These are phyloP conservation scores for Galbula dea DNA, from an alignment of 2,113 vertebrate genomes.

Conservation along the genomic window DNA sequence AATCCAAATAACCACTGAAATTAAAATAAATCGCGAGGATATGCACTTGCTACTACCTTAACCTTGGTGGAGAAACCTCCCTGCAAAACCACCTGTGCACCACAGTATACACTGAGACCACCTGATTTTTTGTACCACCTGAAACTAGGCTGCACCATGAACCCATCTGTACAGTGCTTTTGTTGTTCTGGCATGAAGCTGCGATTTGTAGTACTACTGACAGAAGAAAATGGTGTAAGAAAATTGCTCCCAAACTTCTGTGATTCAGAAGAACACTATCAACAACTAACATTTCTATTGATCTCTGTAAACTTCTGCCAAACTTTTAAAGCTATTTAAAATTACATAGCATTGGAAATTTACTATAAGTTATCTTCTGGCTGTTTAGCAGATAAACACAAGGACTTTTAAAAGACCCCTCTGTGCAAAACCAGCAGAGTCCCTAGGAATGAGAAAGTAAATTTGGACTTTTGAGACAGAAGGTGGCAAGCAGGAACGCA, in stretches of 20 bases:
- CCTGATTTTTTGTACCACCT: not conserved
- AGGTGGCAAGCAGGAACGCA: not conserved
- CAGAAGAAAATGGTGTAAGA: not conserved
- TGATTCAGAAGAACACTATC: not conserved
- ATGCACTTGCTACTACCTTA: not conserved
- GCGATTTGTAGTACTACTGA: not conserved
- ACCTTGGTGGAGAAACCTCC: not conserved
- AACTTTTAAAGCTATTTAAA: not conserved
- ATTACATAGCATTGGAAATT: not conserved
- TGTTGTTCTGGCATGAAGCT: not conserved
- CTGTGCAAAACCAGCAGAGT: not conserved
- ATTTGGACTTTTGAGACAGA: not conserved
- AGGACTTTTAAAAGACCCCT: not conserved
- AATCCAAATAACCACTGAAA: not conserved
- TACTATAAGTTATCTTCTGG: not conserved
- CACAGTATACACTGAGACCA: not conserved
- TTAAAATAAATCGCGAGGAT: not conserved
- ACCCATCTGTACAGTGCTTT: accelerated
- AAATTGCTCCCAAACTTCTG: not conserved
- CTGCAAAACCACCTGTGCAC: not conserved
- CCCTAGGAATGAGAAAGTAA: not conserved
- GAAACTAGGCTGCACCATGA: not conserved
- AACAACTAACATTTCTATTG: not conserved
- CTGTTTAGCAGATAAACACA: not conserved
- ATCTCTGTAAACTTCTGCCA: not conserved